Base-by-base conservation (phyloP, 2,797 vertebrate species). In the Manis javanica region DNA sequence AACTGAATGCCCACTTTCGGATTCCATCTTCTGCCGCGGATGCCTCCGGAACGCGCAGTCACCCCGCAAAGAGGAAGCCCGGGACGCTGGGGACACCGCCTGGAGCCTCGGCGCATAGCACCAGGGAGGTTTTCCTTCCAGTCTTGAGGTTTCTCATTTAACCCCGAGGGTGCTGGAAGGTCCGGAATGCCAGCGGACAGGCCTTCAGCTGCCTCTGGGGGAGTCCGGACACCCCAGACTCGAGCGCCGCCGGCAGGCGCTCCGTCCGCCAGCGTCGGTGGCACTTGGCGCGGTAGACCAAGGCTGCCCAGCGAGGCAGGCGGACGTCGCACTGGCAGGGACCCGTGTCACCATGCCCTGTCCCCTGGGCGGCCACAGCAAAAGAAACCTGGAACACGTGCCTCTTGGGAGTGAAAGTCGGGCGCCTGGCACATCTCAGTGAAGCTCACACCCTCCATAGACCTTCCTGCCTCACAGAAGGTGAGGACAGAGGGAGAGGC, bases 51-150 rank as follows among this genome's bases (percentile, higher is more conserved):
- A 87, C n/a, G 57, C 89, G 71, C 39, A 71, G 92, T 91, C 96
- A 34, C 95, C 94, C 49, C 0, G 46, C 29, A 86, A 55, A 55
- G 92, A 97, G 95, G 96, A 97, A 98, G 97, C 97, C 97, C 98
- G 87, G 93, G 97, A 97, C 97, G 53, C 98, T 98, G 97, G 98
- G 98, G 98, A 98, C 98, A 98, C 98, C 98, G 98, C 98, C 98
- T 98, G 99, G 98, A 97, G 98, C 97, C 89, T 34, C 21, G 4
- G 88, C 18, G 98, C 97, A 98, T 98, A 98, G 97, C 98, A 97
- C 37, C 95, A 31, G 97, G 94, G 59, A 49, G n/a, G 13, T 95
- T 92, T 92, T 46, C 78, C 85, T 95, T 81, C 89, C 91, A 49
- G 82, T 46, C 5, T 46, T 5, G 55, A 31, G 55, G 92, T 75